Base-by-base conservation (phyloP, 1,140 invertebrate genomes). In the Drosophila erecta region DNA sequence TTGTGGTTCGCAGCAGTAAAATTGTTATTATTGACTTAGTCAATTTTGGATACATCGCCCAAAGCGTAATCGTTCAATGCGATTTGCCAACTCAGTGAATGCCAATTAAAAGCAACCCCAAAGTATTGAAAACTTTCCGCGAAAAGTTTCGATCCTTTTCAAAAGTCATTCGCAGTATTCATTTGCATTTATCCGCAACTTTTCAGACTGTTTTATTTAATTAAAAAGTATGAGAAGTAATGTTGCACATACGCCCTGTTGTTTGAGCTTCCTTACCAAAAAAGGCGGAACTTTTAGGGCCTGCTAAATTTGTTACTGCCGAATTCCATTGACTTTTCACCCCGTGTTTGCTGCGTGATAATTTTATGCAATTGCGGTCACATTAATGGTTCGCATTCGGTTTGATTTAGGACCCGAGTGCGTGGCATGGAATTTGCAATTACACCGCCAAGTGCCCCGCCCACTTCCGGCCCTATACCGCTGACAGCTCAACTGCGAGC, bases 381-480 rank as follows among this genome's bases (percentile, higher is more conserved):
- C 79, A 87, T 79, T 87, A 87, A 76, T 67, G 84, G 78, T 79
- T 87, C 85, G 84, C 57, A 70, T 66, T 57, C 79, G 64, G 76
- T 84, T 87, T 87, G 84, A 87, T 87, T 89, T 89, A 87, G 72
- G 67, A 60, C 64, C 56, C 46, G 17, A 84, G 71, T 76, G 79
- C 75, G 79, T 87, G 84, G 84, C 58, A 49, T 71, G 79, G 84
- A 84, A 87, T 87, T 84, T 76, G 76, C 76, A 87, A 87, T 87
- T 84, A 84, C 71, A 40, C 51, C 47, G 54, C 60, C 47, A 49
- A 65, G 35, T 40, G 37, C 70, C 46, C 38, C 35, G 10, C 27
- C 56, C 33, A 38, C 33, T 50, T 57, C 38, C 27, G 17, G 12
- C 43, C 22, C 53, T n/a, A n/a, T 30, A 20, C 53, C 66, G 79